These are phyloP conservation scores for Heliconius erato DNA, from an alignment of 2,888 invertebrate genomes.

Conservation along the genomic window DNA sequence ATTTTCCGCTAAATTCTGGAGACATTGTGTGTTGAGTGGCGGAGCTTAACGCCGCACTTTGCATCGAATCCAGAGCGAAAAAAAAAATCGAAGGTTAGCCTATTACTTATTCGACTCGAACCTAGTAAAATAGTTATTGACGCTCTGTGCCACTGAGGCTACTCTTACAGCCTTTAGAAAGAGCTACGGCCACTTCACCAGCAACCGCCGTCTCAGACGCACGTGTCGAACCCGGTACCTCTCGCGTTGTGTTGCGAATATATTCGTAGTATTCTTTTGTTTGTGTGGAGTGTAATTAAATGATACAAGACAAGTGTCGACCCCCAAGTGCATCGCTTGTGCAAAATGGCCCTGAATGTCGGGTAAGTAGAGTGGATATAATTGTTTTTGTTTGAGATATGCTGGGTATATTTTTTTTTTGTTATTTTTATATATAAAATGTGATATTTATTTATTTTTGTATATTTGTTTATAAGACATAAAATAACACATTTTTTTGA, in stretches of 20 bases:
- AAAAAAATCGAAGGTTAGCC: background rate
- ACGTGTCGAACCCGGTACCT: conserved; percentile 55
- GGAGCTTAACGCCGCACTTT: no score
- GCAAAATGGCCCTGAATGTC: conserved; percentile 78
- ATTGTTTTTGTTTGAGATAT: conserved; percentile 30
- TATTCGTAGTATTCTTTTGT: conserved; percentile 38
- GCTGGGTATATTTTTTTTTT: background rate
- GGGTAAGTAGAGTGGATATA: conserved; percentile 72
- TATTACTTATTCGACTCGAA: background rate
- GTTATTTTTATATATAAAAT: background rate
- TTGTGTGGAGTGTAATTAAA: conserved; percentile 58
- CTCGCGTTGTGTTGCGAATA: conserved; percentile 41
- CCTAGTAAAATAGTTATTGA: conserved; percentile 52
- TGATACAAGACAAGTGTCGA: conserved; percentile 58
- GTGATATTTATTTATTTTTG: background rate
- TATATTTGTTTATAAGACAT: no score
- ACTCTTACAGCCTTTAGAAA: conserved; percentile 52
- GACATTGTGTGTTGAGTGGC: no score
- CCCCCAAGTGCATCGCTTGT: conserved; percentile 59
- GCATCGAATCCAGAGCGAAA: no score
- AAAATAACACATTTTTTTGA: no score
- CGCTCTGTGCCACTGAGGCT: conserved; percentile 60
- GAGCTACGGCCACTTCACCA: conserved; percentile 70
- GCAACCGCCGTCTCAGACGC: conserved; percentile 65
- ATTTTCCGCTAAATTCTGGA: no score